Base-by-base conservation (phyloP, 2,797 vertebrate species). In the Capromys pilorides region DNA sequence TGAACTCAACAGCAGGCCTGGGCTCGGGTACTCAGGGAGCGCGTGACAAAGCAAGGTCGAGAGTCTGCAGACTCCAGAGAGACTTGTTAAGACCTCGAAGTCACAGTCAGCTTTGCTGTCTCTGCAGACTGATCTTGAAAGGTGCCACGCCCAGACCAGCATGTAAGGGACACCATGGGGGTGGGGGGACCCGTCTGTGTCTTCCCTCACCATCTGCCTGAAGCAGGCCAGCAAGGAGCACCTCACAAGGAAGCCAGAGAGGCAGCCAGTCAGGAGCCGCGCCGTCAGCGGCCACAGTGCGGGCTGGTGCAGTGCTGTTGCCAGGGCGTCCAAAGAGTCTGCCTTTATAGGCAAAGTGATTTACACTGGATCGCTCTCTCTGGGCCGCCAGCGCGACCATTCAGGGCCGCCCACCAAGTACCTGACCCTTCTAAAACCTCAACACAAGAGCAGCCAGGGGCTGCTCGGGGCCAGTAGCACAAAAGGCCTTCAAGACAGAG, bases 261-360 rank as follows among this genome's bases (percentile, higher is more conserved):
- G 88, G 4, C 83, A 97, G 97, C 96, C 97, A 95, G 94, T 97
- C 97, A 95, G 96, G 62, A 97, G 77, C 85, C 19, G 4, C 5
- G 93, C 93, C 36, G 93, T 93, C 96, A 82, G 94, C 62, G 51
- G 94, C 97, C 91, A 66, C 95, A 75, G 73, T 51, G 96, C 94
- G 93, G 96, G 95, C 96, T 96, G 96, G 88, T 16, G 91, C 80
- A 2, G 77, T 79, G 96, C 96, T 97, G 97, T 97, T 97, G 95
- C 92, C 95, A 97, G 93, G 97, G 96, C 77, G 59, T 80, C 92
- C 2, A 0, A 86, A 95, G 88, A 96, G 39, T 96, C 96, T 97
- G 95, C 96, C 95, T 97, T 61, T 39, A 8, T 36, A 67, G 83
- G 92, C 90, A 39, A 80, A 67, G 66, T 79, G 84, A 91, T 88